phyloP scores from a whole-genome alignment of 2,888 invertebrate genomes.

The Mythimna loreyi region DNA sequence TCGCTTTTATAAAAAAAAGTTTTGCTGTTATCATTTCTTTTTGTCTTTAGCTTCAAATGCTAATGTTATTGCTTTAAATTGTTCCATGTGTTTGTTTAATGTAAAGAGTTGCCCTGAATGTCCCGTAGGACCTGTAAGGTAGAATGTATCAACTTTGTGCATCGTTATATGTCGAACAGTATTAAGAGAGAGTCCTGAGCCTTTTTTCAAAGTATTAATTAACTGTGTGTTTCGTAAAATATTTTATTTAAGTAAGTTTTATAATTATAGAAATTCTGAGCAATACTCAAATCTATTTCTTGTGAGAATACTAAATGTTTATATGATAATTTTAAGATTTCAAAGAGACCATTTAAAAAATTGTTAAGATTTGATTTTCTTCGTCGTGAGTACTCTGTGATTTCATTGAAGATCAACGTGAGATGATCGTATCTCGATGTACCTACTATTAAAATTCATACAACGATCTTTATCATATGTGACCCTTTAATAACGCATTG shows the following conservation, averaged over 20 bases:
- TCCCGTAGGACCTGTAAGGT: conserved; percentile 37
- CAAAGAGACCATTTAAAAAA: conserved; percentile 42
- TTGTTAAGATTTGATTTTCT: conserved; percentile 24
- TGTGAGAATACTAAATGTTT: conserved; percentile 58
- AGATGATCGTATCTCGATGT: conserved; percentile 36
- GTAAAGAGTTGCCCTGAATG: conserved; percentile 37
- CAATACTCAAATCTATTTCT: conserved; percentile 77
- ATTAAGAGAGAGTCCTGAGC: conserved; percentile 73
- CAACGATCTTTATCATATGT: conserved; percentile 71
- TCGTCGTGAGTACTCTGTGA: conserved; percentile 49
- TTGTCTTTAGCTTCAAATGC: conserved; percentile 46
- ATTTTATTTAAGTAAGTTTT: conserved; percentile 69
- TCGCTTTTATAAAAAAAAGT: conserved; percentile 38
- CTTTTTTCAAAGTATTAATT: conserved; percentile 71
- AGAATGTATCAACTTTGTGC: conserved; percentile 48
- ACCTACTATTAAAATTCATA: conserved; percentile 67
- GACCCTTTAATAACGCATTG: conserved; percentile 53
- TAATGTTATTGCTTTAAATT: conserved; percentile 43
- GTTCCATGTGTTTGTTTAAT: conserved; percentile 46
- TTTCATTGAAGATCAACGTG: conserved; percentile 47
- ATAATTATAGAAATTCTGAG: conserved; percentile 80
- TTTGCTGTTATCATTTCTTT: conserved; percentile 58
- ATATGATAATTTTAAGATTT: conserved; percentile 59
- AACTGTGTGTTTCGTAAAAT: conserved; percentile 62
- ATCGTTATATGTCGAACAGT: conserved; percentile 49